Evolutionary conservation across 1,140 invertebrate species (phyloP).

Genomic region (Brachionus paranguensis): DNA sequence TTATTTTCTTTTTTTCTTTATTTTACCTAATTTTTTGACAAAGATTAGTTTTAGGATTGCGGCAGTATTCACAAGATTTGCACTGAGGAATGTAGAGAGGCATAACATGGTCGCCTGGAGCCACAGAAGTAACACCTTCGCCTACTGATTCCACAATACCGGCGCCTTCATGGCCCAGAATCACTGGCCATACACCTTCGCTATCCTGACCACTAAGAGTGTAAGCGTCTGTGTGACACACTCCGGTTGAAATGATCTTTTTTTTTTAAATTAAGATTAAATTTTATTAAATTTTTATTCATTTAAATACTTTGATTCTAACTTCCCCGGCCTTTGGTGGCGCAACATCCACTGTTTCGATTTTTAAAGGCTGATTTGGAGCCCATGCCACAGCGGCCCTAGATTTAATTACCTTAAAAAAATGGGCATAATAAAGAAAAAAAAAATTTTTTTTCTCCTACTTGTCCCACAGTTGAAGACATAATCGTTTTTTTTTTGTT

Average conservation of each 20-base stretch:
- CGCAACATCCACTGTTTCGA: slow-evolving; percentile 88
- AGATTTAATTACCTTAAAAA: slow-evolving; percentile 46
- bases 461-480: slow-evolving; percentile 9
- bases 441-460: background rate
- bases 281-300: background rate
- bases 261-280: background rate
- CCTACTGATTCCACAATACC: slow-evolving; percentile 93
- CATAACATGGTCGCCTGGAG: slow-evolving; percentile 86
- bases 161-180: slow-evolving; percentile 69
- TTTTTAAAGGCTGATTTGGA: slow-evolving; percentile 65
- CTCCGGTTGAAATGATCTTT: slow-evolving; percentile 62
- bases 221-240: slow-evolving; percentile 97
- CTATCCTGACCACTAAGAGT: slow-evolving; percentile 84
- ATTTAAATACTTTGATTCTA: slow-evolving; percentile 49
- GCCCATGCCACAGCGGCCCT: slow-evolving; percentile 55
- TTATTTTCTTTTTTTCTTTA: background rate
- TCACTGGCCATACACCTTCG: slow-evolving; percentile 84
- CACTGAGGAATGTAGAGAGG: slow-evolving; percentile 95
- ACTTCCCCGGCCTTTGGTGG: slow-evolving; percentile 75
- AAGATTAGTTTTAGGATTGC: slow-evolving; percentile 88
- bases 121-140: slow-evolving; percentile 78
- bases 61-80: slow-evolving; percentile 90
- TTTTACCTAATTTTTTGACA: slow-evolving; percentile 66
- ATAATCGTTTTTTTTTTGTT: background rate
- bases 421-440: background rate